Evolutionary conservation across 2,113 vertebrate genomes (phyloP).

Genomic region (Ancistrus triradiatus): DNA sequence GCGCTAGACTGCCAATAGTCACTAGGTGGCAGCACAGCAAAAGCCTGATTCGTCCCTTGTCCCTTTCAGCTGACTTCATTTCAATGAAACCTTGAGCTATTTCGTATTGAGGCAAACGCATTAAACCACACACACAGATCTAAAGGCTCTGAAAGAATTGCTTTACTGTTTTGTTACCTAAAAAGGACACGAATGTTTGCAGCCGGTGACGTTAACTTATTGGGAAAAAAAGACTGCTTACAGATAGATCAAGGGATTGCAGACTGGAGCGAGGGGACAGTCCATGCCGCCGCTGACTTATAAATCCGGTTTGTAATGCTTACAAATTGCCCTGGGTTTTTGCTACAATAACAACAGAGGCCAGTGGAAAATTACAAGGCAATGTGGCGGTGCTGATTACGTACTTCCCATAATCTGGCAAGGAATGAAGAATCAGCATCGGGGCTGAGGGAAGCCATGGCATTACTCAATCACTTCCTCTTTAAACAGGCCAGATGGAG

Average conservation of each 20-base stretch:
- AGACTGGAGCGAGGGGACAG: too few relatives aligned
- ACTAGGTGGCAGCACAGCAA: slow-evolving; percentile 61
- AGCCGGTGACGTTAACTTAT: slow-evolving; percentile 46
- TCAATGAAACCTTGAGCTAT: slow-evolving; percentile 43
- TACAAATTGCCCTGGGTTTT: not conserved
- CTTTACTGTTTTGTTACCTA: slow-evolving; percentile 51
- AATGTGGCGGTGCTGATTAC: not conserved
- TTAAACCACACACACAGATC: slow-evolving; percentile 54
- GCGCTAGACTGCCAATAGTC: slow-evolving; percentile 47
- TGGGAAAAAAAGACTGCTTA: slow-evolving; percentile 51
- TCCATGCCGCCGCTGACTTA: not conserved
- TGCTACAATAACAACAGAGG: not conserved
- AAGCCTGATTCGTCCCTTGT: slow-evolving; percentile 33
- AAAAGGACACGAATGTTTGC: slow-evolving; percentile 58
- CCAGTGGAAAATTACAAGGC: not conserved
- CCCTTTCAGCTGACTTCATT: slow-evolving; percentile 24
- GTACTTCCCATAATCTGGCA: slow-evolving; percentile 20
- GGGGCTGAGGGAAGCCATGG: slow-evolving; percentile 26
- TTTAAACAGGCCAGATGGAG: slow-evolving; percentile 29
- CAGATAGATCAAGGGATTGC: slow-evolving; percentile 53
- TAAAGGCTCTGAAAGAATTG: slow-evolving; percentile 36
- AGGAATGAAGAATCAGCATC: slow-evolving; percentile 2
- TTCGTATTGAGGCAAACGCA: slow-evolving; percentile 47
- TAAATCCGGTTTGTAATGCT: not conserved
- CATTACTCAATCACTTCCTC: slow-evolving; percentile 40